Conservation (phyloP, 2,113 vertebrate genomes). For the Coreoperca whiteheadi region DNA sequence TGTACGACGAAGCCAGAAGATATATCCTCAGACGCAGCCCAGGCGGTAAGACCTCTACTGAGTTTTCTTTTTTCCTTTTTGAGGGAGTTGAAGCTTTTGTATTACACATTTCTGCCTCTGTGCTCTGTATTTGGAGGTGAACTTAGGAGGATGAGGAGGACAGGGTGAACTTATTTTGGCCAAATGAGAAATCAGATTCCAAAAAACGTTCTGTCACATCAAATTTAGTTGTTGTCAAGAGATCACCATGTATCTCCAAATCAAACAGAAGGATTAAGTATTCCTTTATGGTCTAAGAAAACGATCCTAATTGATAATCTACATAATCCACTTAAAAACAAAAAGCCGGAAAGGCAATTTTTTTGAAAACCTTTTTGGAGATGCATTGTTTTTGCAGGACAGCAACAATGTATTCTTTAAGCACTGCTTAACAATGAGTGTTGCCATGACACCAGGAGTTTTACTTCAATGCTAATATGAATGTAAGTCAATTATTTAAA, state of each 20-base stretch:
- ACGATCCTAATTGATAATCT: neutral
- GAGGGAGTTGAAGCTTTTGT: neutral
- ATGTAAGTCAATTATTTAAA: neutral
- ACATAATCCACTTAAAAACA: neutral
- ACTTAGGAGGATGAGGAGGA: neutral
- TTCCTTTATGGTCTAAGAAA: neutral
- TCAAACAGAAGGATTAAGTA: neutral
- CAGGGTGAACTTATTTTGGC: neutral
- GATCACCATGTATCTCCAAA: too few species aligned
- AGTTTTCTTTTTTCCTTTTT: neutral
- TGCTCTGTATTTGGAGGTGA: neutral
- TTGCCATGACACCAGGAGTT: neutral
- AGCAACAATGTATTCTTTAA: too few species aligned
- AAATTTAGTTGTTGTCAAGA: neutral
- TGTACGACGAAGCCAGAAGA: conserved; percentile 86
- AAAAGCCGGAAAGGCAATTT: too few species aligned
- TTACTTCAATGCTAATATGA: neutral
- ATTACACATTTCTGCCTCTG: neutral
- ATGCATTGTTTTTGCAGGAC: too few species aligned
- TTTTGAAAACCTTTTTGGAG: too few species aligned
- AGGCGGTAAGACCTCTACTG: conserved; percentile 78
- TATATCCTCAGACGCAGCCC: conserved; percentile 86
- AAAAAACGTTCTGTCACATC: neutral
- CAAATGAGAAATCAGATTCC: neutral
- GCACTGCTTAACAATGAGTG: neutral